Evolutionary conservation across 1,140 invertebrate genomes (phyloP).

Genomic region (Polypedilum pembai): DNA sequence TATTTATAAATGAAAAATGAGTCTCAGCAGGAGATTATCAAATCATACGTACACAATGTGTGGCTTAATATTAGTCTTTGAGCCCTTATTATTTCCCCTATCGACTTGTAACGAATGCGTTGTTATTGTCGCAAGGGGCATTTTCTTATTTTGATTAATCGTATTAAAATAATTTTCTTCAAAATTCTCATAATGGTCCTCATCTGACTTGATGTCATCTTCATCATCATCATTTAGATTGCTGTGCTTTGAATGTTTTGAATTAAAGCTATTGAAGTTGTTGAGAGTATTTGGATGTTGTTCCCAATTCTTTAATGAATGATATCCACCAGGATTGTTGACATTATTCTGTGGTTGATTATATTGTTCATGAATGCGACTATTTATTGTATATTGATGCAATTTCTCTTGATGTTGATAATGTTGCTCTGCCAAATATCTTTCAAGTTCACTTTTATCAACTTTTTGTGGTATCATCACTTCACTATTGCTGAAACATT

Average conservation of each 20-base stretch:
- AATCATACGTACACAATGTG: constrained; percentile 45
- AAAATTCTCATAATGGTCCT: constrained; percentile 43
- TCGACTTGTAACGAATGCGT: constrained; percentile 32
- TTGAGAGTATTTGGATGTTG: constrained; percentile 30
- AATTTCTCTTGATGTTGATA: not conserved
- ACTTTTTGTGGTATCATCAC: constrained; percentile 40
- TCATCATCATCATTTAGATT: not conserved
- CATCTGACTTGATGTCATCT: constrained; percentile 26
- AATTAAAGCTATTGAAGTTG: not conserved
- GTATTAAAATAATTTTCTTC: constrained; percentile 38
- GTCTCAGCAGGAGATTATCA: not conserved
- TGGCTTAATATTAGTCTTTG: constrained; percentile 32
- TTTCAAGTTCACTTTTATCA: constrained; percentile 42
- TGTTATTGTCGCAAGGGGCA: constrained; percentile 37
- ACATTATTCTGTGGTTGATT: not conserved
- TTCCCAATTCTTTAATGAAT: constrained; percentile 42
- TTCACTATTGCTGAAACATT: constrained; percentile 39
- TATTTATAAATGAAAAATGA: too few species aligned
- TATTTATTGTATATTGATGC: not conserved
- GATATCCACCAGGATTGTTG: constrained; percentile 34
- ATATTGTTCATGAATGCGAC: not conserved
- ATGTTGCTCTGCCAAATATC: constrained; percentile 40
- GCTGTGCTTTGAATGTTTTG: not conserved
- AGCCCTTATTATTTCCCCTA: constrained; percentile 29
- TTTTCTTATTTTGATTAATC: not conserved